phyloP scores from a whole-genome alignment of 2,113 vertebrate species.

The Shinisaurus crocodilurus region DNA sequence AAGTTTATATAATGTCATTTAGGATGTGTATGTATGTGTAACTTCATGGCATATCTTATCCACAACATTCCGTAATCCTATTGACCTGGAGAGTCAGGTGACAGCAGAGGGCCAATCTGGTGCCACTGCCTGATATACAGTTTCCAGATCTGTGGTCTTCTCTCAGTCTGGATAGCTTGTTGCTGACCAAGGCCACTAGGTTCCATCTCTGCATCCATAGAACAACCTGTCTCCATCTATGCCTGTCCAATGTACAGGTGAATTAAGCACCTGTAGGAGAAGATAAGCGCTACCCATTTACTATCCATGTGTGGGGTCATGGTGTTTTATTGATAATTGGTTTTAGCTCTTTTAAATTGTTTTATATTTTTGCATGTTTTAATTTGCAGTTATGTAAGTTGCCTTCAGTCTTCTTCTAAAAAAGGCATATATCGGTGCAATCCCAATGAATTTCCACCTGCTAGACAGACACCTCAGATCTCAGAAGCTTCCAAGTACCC shows the following conservation, averaged over 20 bases:
- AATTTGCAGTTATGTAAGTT: too few relatives aligned
- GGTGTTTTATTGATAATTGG: too few relatives aligned
- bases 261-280: background rate
- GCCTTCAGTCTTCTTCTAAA: too few relatives aligned
- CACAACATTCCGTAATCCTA: background rate
- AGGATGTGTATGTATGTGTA: background rate
- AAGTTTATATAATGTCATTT: slow-evolving; percentile 1
- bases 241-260: background rate
- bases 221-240: too few relatives aligned
- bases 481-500: too few relatives aligned
- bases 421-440: too few relatives aligned
- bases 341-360: too few relatives aligned
- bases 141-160: background rate
- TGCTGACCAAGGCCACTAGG: background rate
- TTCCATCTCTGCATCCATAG: background rate
- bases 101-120: background rate
- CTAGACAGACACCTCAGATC: too few relatives aligned
- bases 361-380: too few relatives aligned
- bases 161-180: background rate
- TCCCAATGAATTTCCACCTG: too few relatives aligned
- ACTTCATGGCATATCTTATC: background rate
- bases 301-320: too few relatives aligned
- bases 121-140: background rate
- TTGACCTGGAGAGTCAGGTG: background rate
- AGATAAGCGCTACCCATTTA: too few relatives aligned